Evolutionary conservation across 2,113 vertebrate species (phyloP).

Genomic region (Zosterops lateralis): DNA sequence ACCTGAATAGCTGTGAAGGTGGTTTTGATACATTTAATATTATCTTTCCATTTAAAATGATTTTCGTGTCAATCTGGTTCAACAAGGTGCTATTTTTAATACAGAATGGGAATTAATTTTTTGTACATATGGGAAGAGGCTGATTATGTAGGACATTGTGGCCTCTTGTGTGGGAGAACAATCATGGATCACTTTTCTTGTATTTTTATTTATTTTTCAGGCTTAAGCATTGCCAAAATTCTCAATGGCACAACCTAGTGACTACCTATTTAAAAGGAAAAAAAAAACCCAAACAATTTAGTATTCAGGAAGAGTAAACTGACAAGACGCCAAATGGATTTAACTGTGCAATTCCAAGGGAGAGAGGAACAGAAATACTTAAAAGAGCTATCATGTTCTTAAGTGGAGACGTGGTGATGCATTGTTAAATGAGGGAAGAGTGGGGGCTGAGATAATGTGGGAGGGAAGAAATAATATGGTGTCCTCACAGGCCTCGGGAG

Average conservation of each 20-base stretch:
- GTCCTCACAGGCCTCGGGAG: not conserved
- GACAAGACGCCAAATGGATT: not conserved
- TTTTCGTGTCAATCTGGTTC: constrained; percentile 23
- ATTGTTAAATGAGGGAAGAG: not conserved
- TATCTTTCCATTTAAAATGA: not conserved
- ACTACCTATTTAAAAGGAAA: not conserved
- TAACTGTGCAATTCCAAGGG: not conserved
- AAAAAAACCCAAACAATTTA: not conserved
- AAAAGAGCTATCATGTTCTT: not conserved
- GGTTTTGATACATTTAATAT: constrained; percentile 6
- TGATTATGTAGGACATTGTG: not conserved
- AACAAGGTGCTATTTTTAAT: constrained; percentile 18
- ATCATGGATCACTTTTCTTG: not conserved
- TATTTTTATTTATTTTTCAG: constrained; percentile 28
- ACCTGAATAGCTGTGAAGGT: not conserved
- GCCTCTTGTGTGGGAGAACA: not conserved
- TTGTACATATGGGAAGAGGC: not conserved
- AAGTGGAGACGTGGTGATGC: not conserved
- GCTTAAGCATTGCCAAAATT: not conserved
- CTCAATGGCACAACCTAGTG: not conserved
- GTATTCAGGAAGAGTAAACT: not conserved
- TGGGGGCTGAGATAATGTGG: not conserved
- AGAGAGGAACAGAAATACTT: not conserved
- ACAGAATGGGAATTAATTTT: constrained; percentile 20
- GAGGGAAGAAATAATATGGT: rapidly evolving